Evolutionary conservation across 2,888 invertebrate species (phyloP).

Genomic region (Xanthorhoe designata): DNA sequence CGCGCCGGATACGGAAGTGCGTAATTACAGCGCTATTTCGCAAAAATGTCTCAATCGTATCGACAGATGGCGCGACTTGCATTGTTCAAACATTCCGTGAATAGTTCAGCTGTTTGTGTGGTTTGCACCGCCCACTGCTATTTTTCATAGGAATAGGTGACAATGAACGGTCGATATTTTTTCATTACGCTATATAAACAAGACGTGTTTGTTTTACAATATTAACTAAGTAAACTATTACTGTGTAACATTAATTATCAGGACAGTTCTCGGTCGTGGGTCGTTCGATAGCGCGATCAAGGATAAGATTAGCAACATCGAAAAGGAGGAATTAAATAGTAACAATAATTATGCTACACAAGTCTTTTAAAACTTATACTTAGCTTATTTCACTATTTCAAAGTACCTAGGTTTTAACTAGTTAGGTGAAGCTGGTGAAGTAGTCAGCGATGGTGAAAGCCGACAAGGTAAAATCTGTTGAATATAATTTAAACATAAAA

Average conservation of each 20-base stretch:
- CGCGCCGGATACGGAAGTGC: conserved; percentile 82
- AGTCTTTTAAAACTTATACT: no score
- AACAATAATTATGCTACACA: no score
- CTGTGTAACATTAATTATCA: neutral
- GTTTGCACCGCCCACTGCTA: conserved; percentile 65
- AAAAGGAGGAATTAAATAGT: no score
- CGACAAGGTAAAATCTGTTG: neutral
- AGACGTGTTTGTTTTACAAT: neutral
- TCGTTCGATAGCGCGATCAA: neutral
- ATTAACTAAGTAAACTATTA: neutral
- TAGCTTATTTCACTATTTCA: no score
- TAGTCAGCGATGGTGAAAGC: no score
- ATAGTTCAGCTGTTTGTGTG: conserved; percentile 73
- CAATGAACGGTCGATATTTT: conserved; percentile 17
- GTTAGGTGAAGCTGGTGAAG: no score
- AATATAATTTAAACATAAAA: conserved; percentile 28
- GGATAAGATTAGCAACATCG: no score
- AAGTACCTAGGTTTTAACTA: no score
- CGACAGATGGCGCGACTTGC: conserved; percentile 77
- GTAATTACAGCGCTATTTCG: conserved; percentile 80
- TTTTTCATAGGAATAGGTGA: conserved; percentile 42
- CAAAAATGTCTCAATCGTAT: conserved; percentile 81
- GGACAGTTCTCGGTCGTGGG: no score
- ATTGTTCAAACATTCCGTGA: conserved; percentile 72
- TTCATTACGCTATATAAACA: neutral